Conservation (phyloP, 2,113 vertebrate genomes). For the Indicator indicator region DNA sequence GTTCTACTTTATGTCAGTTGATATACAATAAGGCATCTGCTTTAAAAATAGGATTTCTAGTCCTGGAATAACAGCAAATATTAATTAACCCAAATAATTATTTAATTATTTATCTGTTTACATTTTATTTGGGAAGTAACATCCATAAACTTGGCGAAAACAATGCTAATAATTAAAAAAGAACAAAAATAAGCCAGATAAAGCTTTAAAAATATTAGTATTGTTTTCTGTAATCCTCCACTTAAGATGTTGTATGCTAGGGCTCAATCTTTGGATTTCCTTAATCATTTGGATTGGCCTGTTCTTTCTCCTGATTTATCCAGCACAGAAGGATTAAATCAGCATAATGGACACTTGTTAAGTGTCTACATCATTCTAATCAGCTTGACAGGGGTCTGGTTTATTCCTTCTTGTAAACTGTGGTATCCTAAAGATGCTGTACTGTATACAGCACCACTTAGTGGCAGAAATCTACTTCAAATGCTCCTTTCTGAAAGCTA, state of each 20-base stretch:
- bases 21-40: neutral
- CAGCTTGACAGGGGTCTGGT: neutral
- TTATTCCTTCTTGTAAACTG: neutral
- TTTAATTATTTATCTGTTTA: no score
- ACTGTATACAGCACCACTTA: slow-evolving; percentile 67
- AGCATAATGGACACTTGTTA: neutral
- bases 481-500: neutral
- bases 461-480: slow-evolving; percentile 22
- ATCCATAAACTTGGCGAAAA: neutral
- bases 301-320: slow-evolving; percentile 16
- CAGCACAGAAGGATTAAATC: slow-evolving; percentile 1
- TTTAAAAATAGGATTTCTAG: neutral
- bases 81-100: neutral
- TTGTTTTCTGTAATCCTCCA: neutral
- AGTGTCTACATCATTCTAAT: neutral
- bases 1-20: neutral
- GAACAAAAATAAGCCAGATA: neutral
- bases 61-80: neutral
- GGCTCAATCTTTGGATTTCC: slow-evolving; percentile 28
- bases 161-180: neutral
- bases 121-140: neutral
- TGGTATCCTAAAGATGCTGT: neutral
- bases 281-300: slow-evolving; percentile 17
- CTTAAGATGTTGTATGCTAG: neutral
- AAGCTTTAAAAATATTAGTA: slow-evolving; percentile 32